Percentiles rank a stretch among this genome's conserved stretches.
Evolutionary conservation across 2,113 vertebrate genomes (phyloP).

Genomic region (Garra rufa): DNA sequence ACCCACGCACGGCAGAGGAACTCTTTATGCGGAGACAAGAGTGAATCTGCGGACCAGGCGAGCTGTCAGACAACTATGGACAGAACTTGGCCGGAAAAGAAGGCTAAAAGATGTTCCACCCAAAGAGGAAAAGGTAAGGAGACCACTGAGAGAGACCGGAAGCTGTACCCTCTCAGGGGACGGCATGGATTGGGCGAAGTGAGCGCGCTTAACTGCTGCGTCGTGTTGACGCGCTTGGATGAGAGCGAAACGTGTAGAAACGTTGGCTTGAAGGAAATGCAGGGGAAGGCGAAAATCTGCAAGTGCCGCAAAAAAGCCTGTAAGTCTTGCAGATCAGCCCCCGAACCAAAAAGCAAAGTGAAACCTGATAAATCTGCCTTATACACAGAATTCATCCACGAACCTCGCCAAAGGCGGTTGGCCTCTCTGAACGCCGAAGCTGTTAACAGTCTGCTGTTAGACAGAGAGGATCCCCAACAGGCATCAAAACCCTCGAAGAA

Average conservation of each 20-base stretch:
- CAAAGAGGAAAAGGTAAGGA: conserved; percentile 60
- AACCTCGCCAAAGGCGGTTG: conserved; percentile 90
- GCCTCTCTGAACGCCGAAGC: conserved; percentile 98
- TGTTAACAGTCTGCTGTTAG: conserved; percentile 92
- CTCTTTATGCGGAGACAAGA: conserved; percentile 66
- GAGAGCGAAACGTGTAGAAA: conserved; percentile 61
- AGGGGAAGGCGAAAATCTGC: conserved; percentile 67
- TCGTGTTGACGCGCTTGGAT: conserved; percentile 89
- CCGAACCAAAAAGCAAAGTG: conserved; percentile 69
- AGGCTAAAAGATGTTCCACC: conserved; percentile 59
- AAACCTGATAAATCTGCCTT: conserved; percentile 69
- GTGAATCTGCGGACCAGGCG: conserved; percentile 59
- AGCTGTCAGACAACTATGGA: conserved; percentile 71
- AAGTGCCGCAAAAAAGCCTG: conserved; percentile 61
- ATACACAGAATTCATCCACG: conserved; percentile 58
- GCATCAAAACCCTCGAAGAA: conserved; percentile 67
- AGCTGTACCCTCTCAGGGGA: conserved; percentile 80
- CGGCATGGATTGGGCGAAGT: conserved; percentile 61
- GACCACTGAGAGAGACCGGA: conserved; percentile 70
- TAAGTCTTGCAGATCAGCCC: conserved; percentile 57
- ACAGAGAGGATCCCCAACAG: conserved; percentile 74
- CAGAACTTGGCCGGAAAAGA: conserved; percentile 70
- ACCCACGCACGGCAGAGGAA: conserved; percentile 66
- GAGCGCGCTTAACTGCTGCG: conserved; percentile 82
- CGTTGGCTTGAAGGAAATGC: conserved; percentile 56